Evolutionary conservation across 2,113 vertebrate genomes (phyloP), one percentile per base, ranked within the genome.

Genomic region (Thunnus maccoyii): DNA sequence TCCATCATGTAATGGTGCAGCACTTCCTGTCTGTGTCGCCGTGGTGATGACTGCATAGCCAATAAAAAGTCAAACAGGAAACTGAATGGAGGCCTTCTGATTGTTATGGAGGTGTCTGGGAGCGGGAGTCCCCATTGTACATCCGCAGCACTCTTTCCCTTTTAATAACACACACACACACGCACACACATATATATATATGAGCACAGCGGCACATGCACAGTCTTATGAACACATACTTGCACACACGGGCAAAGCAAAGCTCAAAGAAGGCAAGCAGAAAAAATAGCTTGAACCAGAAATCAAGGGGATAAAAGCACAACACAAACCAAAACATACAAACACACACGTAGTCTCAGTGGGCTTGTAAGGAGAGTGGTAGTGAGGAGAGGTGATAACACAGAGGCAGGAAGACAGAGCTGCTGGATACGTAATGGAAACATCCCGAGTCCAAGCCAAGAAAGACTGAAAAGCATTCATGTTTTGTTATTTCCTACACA

Each of bases 61-160:
- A 94, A 94, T 94, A 93, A 94, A 94, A 91, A 87, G 87, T 85
- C 92, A 86, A 90, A 93, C 92, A 93, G 93, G 93, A 94, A 92
- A 75, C 85, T 10, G 63, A 89, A 75, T 54, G 56, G 73, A 88
- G 88, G 76, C 84, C 87, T 89, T 89, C 89, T 90, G 88, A 92
- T 92, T 92, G 92, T 94, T 92, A 57, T 61, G 10, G 78, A 92
- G 90, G 93, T 93, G 91, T 93, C 90, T 91, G 90, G 90, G 78
- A 63, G 50, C 72, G 72, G 84, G 84, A 87, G 80, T 78, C 72
- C 82, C 81, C 57, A 20, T 86, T 73, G 65, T 70, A 84, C 82
- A 88, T 91, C 89, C 83, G 83, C 78, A 36, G 5, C 13, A 54
- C 64, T 65, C 74, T 89, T 84, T 54, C 71, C 87, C 51, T 83